Conservation (phyloP, 2,888 invertebrate species). For the Xestia c-nigrum region DNA sequence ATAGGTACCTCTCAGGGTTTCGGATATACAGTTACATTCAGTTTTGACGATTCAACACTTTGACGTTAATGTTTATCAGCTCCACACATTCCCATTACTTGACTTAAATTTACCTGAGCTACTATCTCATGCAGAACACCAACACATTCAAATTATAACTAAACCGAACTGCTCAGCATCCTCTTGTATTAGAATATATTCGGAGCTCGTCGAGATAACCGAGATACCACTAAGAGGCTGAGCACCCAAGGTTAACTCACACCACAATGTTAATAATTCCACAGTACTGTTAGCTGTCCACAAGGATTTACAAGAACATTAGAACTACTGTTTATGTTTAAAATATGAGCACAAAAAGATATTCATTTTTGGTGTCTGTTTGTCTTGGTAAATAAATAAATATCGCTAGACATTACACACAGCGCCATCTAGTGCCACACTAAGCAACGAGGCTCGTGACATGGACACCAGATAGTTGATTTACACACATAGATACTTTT, state of each 20-base stretch:
- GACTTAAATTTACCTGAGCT: background rate
- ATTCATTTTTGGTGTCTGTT: background rate
- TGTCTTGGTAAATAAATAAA: background rate
- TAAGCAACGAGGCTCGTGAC: too few species aligned
- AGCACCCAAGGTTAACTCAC: slow-evolving; percentile 1
- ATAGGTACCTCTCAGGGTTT: background rate
- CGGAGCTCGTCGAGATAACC: slow-evolving; percentile 15
- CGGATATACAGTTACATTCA: background rate
- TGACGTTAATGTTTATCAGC: background rate
- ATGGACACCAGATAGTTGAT: too few species aligned
- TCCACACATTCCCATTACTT: background rate
- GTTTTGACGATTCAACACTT: background rate
- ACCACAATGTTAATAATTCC: slow-evolving; percentile 23
- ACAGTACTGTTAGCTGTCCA: slow-evolving; percentile 9
- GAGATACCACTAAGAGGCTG: slow-evolving; percentile 13
- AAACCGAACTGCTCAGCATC: slow-evolving; percentile 10
- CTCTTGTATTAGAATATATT: slow-evolving; percentile 3
- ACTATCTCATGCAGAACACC: background rate
- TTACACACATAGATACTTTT: too few species aligned
- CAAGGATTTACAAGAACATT: slow-evolving; percentile 16
- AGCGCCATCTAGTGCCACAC: too few species aligned
- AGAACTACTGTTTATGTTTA: slow-evolving; percentile 13
- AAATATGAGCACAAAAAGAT: background rate
- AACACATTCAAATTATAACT: slow-evolving; percentile 13
- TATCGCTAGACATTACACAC: too few species aligned